phyloP scores from a whole-genome alignment of 2,888 invertebrate genomes.

The Chirona hameri region DNA sequence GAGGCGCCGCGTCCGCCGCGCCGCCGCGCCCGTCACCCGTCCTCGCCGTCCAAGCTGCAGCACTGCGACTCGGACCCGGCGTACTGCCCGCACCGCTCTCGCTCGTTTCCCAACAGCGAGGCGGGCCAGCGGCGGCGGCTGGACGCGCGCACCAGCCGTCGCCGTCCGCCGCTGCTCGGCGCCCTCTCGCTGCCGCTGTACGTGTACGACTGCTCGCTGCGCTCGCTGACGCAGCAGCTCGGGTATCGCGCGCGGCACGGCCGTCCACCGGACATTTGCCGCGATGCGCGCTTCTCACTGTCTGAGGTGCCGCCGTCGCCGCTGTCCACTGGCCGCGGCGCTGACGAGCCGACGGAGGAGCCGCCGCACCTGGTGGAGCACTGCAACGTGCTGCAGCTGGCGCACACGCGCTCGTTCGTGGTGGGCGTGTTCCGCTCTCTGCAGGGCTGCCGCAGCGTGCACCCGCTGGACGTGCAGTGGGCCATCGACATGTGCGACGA shows the following conservation, averaged over 20 bases:
- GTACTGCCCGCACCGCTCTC: constrained; percentile 1
- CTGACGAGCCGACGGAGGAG: neutral
- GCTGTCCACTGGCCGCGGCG: neutral
- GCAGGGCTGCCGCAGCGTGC: constrained; percentile 56
- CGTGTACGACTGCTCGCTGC: constrained; percentile 39
- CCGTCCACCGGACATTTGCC: neutral
- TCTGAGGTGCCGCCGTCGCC: neutral
- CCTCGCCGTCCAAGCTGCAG: constrained; percentile 7
- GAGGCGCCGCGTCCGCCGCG: neutral
- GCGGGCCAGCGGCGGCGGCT: constrained; percentile 10
- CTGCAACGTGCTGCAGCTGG: constrained; percentile 35
- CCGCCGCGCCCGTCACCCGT: neutral
- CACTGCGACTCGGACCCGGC: constrained; percentile 25
- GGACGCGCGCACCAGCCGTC: neutral
- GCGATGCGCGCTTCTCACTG: constrained; percentile 29
- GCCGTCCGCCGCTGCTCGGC: constrained; percentile 34
- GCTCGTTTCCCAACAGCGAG: constrained; percentile 28
- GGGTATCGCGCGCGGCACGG: neutral
- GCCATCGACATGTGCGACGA: constrained; percentile 69
- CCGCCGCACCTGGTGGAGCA: constrained; percentile 4
- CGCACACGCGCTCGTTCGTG: constrained; percentile 38
- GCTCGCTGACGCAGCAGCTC: constrained; percentile 37
- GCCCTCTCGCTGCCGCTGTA: constrained; percentile 38
- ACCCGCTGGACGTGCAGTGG: constrained; percentile 61
- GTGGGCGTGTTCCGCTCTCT: constrained; percentile 51